Evolutionary conservation across 2,888 invertebrate species (phyloP), one percentile per base, ranked within the genome.

Genomic region (Fragum whitleyi): DNA sequence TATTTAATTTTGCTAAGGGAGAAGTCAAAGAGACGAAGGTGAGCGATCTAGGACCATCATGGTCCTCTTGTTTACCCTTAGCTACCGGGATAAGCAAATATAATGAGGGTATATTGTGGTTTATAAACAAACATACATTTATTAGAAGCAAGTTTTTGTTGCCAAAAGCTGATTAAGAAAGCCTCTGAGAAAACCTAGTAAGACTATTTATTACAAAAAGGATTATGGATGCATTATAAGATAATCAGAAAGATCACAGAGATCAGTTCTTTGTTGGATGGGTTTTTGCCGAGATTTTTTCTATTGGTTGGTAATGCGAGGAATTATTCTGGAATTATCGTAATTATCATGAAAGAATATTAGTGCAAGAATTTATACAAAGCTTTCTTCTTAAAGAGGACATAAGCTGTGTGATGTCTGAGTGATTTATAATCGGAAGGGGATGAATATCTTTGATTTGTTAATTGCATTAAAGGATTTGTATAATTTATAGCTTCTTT

Each of bases 301-400:
- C 7, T 19, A 47, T 47, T n/a, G 14, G 47, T n/a, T n/a, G n/a
- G 47, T 47, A 47, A 47, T 47, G 47, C 47, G 16, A 47, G 47
- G 47, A 47, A 47, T 47, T 47, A 47, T 16, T 23, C 11, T 2
- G 26, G 57, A 21, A 57, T 57, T 57, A 57, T 1, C 26, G 57
- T 57, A 57, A 57, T 57, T 57, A 57, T 57, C 57, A 57, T 57
- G 57, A 57, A 57, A 57, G 57, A 23, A 26, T 57, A 57, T 57
- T 57, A 26, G 57, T 57, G 57, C 57, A 57, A 26, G 57, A 57
- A 57, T 57, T 57, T 26, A 57, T 57, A 57, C 57, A 21, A 57
- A 57, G 26, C 23, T 2, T 57, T 57, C 11, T 57, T 57, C 7
- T 2, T 47, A 47, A 47, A 47, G 47, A 47, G 14, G 47, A 47